Conservation (phyloP, 1,140 invertebrate genomes). For the Campoletis sonorensis region DNA sequence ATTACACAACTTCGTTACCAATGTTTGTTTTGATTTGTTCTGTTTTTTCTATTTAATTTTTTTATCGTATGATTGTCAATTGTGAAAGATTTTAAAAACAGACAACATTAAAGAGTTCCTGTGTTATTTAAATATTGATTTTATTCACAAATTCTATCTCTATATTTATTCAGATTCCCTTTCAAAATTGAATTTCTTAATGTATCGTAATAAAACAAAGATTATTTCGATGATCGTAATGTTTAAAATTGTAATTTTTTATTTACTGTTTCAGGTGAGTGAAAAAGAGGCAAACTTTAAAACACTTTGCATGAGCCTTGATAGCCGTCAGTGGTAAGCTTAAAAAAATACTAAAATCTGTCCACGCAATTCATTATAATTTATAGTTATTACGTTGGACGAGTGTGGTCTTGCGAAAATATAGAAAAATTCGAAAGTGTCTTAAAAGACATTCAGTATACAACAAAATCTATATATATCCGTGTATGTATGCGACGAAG, state of each 20-base stretch:
- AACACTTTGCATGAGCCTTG: background rate
- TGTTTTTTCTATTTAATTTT: no score
- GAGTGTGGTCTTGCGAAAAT: background rate
- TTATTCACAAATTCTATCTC: no score
- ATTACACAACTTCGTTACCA: no score
- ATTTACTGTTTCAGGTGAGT: constrained; percentile 66
- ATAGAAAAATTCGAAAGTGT: constrained; percentile 3
- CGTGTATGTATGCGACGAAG: constrained; percentile 36
- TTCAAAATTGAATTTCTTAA: no score
- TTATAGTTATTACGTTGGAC: background rate
- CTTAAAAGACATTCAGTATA: background rate
- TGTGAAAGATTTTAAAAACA: no score
- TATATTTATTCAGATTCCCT: no score
- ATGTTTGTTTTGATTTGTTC: no score
- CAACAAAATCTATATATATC: background rate
- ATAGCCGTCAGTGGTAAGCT: constrained; percentile 5
- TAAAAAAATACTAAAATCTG: background rate
- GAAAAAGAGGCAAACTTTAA: constrained; percentile 32
- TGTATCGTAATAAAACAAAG: no score
- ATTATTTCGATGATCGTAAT: constrained; percentile 16
- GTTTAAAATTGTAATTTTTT: no score
- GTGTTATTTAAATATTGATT: no score
- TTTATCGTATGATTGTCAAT: no score
- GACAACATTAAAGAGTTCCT: no score
- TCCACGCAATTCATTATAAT: constrained; percentile 1